Percentiles rank a stretch among this genome's conserved stretches.
Evolutionary conservation across 2,797 vertebrate genomes (phyloP).

Genomic region (Okamejei kenojei): DNA sequence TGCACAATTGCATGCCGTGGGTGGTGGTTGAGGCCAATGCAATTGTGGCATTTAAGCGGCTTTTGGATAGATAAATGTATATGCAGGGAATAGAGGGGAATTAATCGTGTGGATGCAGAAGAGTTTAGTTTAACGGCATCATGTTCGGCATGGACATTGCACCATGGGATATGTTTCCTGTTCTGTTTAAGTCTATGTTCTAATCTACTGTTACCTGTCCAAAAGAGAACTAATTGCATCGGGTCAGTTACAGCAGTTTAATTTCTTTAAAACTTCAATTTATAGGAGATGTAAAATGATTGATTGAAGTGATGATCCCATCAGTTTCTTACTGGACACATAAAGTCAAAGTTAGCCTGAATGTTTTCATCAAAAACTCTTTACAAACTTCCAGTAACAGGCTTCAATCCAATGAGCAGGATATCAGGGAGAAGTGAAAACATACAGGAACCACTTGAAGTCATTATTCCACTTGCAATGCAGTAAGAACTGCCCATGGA

Average conservation of each 20-base stretch:
- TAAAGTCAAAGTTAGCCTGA: background rate
- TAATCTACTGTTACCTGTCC: background rate
- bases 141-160: no score
- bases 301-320: background rate
- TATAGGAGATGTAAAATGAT: background rate
- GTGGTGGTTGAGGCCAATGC: no score
- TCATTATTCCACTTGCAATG: background rate
- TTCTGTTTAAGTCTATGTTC: no score
- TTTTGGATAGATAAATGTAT: no score
- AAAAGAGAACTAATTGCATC: background rate
- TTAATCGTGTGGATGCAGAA: no score
- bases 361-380: background rate
- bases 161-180: no score
- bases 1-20: no score
- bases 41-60: no score
- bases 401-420: background rate
- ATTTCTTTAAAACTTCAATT: background rate
- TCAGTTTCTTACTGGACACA: background rate
- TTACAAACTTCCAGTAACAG: background rate
- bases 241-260: background rate
- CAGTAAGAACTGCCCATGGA: background rate
- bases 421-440: background rate
- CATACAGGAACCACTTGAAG: no score
- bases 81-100: no score
- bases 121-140: no score